Conservation (phyloP, 2,113 vertebrate genomes). For the Tringa solitaria region DNA sequence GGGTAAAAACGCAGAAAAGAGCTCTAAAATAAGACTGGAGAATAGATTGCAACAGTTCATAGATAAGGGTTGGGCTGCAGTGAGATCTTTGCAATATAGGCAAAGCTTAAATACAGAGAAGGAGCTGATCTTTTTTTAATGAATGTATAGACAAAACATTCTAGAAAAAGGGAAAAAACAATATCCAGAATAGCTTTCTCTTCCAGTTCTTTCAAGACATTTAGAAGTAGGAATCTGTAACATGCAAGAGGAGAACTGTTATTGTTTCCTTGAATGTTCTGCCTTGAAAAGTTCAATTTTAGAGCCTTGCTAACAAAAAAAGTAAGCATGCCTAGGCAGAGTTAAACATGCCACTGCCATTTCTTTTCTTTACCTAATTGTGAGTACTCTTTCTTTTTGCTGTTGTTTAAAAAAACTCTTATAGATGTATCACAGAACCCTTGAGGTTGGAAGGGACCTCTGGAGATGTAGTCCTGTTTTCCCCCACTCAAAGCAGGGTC, state of each 20-base stretch:
- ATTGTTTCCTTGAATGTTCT: background rate
- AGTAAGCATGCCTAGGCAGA: background rate
- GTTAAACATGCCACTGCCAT: background rate
- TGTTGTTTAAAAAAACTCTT: background rate
- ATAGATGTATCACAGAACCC: background rate
- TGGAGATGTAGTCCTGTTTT: background rate
- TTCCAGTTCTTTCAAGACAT: background rate
- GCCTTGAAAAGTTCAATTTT: background rate
- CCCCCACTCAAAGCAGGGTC: background rate
- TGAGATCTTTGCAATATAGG: background rate
- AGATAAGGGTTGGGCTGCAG: background rate
- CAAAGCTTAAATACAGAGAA: background rate
- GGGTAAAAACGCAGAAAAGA: background rate
- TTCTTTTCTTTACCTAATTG: background rate
- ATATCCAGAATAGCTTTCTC: background rate
- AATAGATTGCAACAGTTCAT: background rate
- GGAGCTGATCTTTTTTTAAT: background rate
- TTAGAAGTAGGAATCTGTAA: background rate
- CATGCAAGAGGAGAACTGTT: background rate
- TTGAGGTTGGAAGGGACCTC: background rate
- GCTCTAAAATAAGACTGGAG: background rate
- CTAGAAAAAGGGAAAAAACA: background rate
- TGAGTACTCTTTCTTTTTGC: background rate
- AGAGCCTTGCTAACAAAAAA: background rate
- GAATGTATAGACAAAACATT: background rate